Base-by-base conservation (phyloP, 2,113 vertebrate genomes). In the Cavia porcellus region DNA sequence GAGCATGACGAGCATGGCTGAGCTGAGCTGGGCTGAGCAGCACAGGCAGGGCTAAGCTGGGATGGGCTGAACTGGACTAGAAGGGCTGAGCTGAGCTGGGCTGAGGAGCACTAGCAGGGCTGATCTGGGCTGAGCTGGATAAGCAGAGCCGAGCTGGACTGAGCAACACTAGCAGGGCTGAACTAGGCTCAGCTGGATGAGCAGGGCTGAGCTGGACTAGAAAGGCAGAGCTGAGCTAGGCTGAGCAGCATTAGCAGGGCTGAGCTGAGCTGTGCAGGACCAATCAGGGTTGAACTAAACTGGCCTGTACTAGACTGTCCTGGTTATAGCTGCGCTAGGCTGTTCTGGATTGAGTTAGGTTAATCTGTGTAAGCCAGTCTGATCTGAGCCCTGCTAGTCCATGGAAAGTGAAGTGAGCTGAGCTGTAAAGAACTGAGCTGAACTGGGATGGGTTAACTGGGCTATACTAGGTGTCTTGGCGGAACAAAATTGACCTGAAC, bases 401-500 rank as follows among this genome's bases (percentile, higher is more conserved):
- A 77, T 14, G 14, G 50, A 14, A 5, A 30, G 25, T 47, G 77
- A 52, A 35, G 15, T 75, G 50, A 30, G 2, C 12, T 59, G 24
- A 28, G 12, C 22, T 72, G 86, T 79, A 30, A 28, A 79, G 50
- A 52, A 47, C 50, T 75, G 50, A 11, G 5, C 28, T 22, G 64
- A 14, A 2, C 22, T 87, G 66, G 32, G 35, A 22, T 30, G 66
- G 4, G 4, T 12, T 59, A 32, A 45, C 35, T 70, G 8, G 28
- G 38, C 24, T 38, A 24, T 0, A 6, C 47, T 72, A 24, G 50
- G 66, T 28, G 28, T 80, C 42, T 9, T 35, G 3, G 17, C 17
- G 22, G 38, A 1, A 3, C 7, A 1, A 8, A 1, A 20, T 13
- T 1, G 4, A 0, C 8, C 42, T 70, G 50, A 7, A 3, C 24